These are phyloP conservation scores for Tetrax tetrax DNA, from an alignment of 2,113 vertebrate genomes.

Conservation along the genomic window DNA sequence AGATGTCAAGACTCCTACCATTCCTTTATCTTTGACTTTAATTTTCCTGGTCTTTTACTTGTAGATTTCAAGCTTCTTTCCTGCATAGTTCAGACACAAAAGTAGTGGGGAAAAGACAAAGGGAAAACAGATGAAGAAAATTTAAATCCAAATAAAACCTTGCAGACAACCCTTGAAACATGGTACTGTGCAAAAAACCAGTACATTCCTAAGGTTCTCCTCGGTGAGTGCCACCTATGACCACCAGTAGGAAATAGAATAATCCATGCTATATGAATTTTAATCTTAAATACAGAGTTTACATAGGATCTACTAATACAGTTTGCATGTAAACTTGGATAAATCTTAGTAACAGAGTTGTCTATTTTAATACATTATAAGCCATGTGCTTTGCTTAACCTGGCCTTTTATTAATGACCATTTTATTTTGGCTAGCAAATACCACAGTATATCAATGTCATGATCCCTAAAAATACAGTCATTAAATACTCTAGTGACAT, in stretches of 20 bases:
- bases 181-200: background rate
- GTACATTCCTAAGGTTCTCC: background rate
- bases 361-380: background rate
- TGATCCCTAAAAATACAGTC: background rate
- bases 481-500: background rate
- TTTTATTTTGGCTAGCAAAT: background rate
- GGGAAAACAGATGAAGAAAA: background rate
- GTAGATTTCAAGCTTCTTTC: background rate
- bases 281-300: background rate
- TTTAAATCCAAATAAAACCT: background rate
- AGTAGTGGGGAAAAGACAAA: background rate
- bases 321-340: background rate
- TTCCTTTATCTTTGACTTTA: background rate
- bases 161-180: background rate
- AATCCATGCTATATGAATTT: background rate
- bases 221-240: background rate
- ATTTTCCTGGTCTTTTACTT: background rate
- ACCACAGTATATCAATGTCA: background rate
- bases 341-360: background rate
- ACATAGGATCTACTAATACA: background rate
- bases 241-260: background rate
- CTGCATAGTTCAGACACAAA: background rate
- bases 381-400: background rate
- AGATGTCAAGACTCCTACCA: background rate
- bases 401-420: background rate